phyloP scores from a whole-genome alignment of 1,140 invertebrate species.

The Holcopasites calliopsidis region DNA sequence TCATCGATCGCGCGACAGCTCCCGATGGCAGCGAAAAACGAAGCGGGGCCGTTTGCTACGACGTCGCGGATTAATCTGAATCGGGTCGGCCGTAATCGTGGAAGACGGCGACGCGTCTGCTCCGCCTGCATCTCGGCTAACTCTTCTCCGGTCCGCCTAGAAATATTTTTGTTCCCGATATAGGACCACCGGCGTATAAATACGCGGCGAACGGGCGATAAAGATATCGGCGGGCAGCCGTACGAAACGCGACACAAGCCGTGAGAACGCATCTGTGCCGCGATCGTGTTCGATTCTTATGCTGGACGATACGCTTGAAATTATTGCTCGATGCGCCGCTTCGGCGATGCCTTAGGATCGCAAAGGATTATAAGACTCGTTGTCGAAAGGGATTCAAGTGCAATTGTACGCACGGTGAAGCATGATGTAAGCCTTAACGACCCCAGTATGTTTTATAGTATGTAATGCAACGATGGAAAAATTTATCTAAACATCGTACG shows the following conservation, averaged over 20 bases:
- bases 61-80: conserved; percentile 47
- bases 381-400: too few species aligned
- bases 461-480: too few species aligned
- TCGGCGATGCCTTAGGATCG: too few species aligned
- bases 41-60: conserved; percentile 2
- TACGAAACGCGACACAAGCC: neutral
- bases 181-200: conserved; percentile 57
- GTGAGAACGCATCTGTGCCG: neutral
- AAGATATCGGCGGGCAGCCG: conserved; percentile 59
- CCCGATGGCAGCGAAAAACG: conserved; percentile 26
- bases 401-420: too few species aligned
- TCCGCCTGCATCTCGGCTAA: neutral
- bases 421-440: too few species aligned
- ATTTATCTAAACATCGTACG: neutral
- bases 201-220: conserved; percentile 57
- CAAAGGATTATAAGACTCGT: too few species aligned
- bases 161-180: conserved; percentile 67
- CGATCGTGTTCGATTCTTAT: neutral
- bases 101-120: neutral
- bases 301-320: neutral
- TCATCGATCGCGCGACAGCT: conserved; percentile 47
- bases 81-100: conserved; percentile 9
- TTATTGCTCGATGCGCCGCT: too few species aligned
- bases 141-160: conserved; percentile 36
- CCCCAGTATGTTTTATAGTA: too few species aligned